These are phyloP conservation scores for Azemiops feae DNA, from an alignment of 2,113 vertebrate genomes.

Conservation along the genomic window DNA sequence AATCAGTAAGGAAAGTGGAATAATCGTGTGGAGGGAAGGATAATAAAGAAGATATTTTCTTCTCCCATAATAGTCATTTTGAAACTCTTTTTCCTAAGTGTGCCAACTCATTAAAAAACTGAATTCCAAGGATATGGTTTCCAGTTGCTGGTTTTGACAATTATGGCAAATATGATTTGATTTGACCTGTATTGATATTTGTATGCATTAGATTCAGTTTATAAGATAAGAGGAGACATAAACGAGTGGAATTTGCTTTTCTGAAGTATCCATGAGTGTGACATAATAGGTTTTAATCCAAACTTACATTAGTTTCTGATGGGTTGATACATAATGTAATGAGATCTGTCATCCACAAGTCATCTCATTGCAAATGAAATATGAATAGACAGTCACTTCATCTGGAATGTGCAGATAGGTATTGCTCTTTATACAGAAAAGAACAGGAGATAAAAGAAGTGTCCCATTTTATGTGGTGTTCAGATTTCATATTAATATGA, in stretches of 20 bases:
- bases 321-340: constrained; percentile 55
- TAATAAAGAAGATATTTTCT: neutral
- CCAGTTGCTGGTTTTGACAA: constrained; percentile 19
- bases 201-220: constrained; percentile 4
- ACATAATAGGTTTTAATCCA: constrained; percentile 52
- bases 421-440: constrained; percentile 55
- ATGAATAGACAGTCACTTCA: constrained; percentile 61
- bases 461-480: constrained; percentile 40
- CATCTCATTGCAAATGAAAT: constrained; percentile 46
- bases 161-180: neutral
- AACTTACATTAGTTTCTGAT: constrained; percentile 54
- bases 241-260: constrained; percentile 32
- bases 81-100: neutral
- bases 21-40: neutral
- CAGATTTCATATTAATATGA: constrained; percentile 59
- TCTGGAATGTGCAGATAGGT: constrained; percentile 48
- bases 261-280: constrained; percentile 25
- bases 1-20: neutral
- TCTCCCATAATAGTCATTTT: neutral
- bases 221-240: neutral
- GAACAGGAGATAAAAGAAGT: constrained; percentile 55
- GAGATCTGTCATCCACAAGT: constrained; percentile 65
- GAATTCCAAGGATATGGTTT: constrained; percentile 1
- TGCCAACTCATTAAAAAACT: neutral
- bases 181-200: constrained; percentile 16